A percentile compares a stretch with the other conserved stretches of the same genome.
phyloP scores from a whole-genome alignment of 92 coral and sea anemone genomes.

The Pocillopora meandrina region DNA sequence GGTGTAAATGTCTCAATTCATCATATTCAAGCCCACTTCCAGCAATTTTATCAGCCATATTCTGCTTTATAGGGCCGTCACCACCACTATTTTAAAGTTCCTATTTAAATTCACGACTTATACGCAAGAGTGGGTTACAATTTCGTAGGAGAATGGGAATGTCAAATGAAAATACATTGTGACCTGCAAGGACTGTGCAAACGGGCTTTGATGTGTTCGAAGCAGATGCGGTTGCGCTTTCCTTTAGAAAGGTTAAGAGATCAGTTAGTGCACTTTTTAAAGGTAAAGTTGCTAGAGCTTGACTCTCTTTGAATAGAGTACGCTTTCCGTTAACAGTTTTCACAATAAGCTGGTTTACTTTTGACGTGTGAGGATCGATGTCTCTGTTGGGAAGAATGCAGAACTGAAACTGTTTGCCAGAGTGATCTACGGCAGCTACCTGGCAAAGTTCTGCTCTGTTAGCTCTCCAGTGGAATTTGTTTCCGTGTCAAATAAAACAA shows the following conservation, averaged over 20 bases:
- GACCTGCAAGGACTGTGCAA: slow-evolving; percentile 51
- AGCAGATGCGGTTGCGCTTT: neutral
- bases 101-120: too few species aligned
- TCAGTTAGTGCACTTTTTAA: neutral
- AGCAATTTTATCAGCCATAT: slow-evolving; percentile 39
- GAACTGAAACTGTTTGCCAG: neutral
- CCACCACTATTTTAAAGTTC: neutral
- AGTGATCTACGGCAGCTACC: slow-evolving; percentile 19
- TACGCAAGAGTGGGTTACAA: slow-evolving; percentile 2
- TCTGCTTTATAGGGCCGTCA: slow-evolving; percentile 19
- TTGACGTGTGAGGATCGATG: slow-evolving; percentile 23
- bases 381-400: slow-evolving; percentile 6
- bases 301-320: neutral
- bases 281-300: neutral
- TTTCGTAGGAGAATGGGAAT: slow-evolving; percentile 46
- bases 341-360: slow-evolving; percentile 36
- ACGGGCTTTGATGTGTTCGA: neutral
- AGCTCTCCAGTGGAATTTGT: slow-evolving; percentile 43
- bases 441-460: slow-evolving; percentile 43
- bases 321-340: slow-evolving; percentile 1
- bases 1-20: slow-evolving; percentile 26
- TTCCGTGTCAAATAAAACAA: slow-evolving; percentile 51
- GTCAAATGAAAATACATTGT: slow-evolving; percentile 46
- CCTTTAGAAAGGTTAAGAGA: neutral
- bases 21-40: slow-evolving; percentile 57